Evolutionary conservation across 2,888 invertebrate genomes (phyloP).

Genomic region (Drosophila subsilvestris): DNA sequence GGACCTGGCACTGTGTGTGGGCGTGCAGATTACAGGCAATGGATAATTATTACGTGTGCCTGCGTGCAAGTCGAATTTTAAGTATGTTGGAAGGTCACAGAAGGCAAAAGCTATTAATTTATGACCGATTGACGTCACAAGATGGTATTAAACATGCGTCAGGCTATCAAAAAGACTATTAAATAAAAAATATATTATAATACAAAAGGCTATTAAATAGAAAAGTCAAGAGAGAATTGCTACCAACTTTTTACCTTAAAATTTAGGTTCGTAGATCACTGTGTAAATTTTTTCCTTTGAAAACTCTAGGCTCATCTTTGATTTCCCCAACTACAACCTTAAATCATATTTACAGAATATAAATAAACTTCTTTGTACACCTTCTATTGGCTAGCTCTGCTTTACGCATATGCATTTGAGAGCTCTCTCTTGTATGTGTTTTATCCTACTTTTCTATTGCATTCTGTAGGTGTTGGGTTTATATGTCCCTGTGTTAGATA

Average conservation of each 20-base stretch:
- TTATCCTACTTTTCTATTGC: too few species aligned
- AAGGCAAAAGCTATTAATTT: too few species aligned
- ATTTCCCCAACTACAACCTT: neutral
- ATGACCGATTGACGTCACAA: too few species aligned
- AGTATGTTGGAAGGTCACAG: neutral
- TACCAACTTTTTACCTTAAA: too few species aligned
- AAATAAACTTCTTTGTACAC: neutral
- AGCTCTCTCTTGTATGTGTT: too few species aligned
- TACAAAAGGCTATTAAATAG: neutral
- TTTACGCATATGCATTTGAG: too few species aligned
- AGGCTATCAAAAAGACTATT: too few species aligned
- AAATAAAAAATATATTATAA: neutral
- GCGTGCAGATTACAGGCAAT: slow-evolving; percentile 16
- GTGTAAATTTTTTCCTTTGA: neutral
- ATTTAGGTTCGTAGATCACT: neutral
- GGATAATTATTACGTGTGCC: slow-evolving; percentile 16
- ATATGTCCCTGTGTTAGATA: too few species aligned
- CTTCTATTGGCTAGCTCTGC: neutral
- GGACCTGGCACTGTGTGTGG: neutral
- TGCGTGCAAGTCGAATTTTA: neutral
- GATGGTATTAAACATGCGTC: neutral
- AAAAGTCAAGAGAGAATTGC: neutral
- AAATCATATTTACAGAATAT: neutral
- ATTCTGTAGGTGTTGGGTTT: too few species aligned
- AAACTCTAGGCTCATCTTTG: neutral